A percentile compares a stretch with the other conserved stretches of the same genome.
Conservation (phyloP, 1,140 invertebrate species). For the Harpegnathos saltator region DNA sequence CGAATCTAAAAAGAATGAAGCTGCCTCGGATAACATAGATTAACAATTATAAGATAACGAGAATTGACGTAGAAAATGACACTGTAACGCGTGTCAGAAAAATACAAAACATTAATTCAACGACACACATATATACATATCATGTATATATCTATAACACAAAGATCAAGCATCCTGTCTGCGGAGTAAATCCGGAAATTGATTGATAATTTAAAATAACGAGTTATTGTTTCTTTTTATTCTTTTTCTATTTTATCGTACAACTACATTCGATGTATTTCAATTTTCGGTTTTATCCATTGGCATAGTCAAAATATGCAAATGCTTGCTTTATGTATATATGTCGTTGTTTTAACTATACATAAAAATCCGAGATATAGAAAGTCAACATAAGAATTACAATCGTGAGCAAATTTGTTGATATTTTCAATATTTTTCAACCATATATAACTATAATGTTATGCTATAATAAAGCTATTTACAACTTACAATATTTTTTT, state of each 20-base stretch:
- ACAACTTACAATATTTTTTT: conserved; percentile 69
- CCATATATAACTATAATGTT: conserved; percentile 61
- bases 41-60: conserved; percentile 78
- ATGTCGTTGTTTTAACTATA: conserved; percentile 16
- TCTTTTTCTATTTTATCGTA: too few species aligned
- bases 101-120: conserved; percentile 7
- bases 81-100: conserved; percentile 27
- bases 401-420: conserved; percentile 56
- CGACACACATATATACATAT: too few species aligned
- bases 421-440: conserved; percentile 69
- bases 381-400: conserved; percentile 43
- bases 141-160: too few species aligned
- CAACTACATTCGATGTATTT: too few species aligned
- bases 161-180: too few species aligned
- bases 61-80: conserved; percentile 60
- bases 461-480: conserved; percentile 79
- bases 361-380: conserved; percentile 48
- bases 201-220: too few species aligned
- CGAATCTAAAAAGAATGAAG: conserved; percentile 73
- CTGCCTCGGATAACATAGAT: conserved; percentile 72
- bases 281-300: too few species aligned
- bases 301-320: too few species aligned
- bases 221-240: too few species aligned
- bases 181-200: too few species aligned
- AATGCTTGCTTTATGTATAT: too few species aligned